Evolutionary conservation across 1,140 invertebrate species (phyloP).

Genomic region (Leptopilina clavipes): DNA sequence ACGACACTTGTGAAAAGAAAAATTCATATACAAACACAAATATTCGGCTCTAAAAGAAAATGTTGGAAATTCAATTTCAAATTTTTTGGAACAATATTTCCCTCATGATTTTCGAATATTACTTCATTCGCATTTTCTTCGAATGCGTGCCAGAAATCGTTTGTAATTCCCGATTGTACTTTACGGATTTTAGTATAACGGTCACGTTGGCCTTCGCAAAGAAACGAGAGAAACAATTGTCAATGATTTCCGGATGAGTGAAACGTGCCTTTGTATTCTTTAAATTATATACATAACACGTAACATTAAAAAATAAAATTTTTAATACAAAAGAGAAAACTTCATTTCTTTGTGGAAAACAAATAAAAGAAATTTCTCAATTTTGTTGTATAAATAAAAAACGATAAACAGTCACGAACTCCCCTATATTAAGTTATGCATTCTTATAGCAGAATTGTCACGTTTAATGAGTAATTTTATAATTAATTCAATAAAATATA

Average conservation of each 20-base stretch:
- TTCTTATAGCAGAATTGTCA: background rate
- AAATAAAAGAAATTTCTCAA: background rate
- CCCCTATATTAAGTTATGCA: background rate
- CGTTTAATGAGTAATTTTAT: background rate
- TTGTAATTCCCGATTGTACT: slow-evolving; percentile 22
- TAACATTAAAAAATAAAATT: background rate
- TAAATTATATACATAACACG: slow-evolving; percentile 5
- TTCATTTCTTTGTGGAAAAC: background rate
- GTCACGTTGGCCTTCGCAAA: slow-evolving; percentile 22
- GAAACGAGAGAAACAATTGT: slow-evolving; percentile 28
- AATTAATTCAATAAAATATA: background rate
- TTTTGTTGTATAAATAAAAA: background rate
- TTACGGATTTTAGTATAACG: slow-evolving; percentile 26
- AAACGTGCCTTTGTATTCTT: slow-evolving; percentile 21
- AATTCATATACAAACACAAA: background rate
- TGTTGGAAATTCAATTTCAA: too few relatives aligned
- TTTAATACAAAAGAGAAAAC: slow-evolving; percentile 12
- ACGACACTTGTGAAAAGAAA: background rate
- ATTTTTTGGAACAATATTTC: too few relatives aligned
- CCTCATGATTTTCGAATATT: too few relatives aligned
- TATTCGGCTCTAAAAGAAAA: background rate
- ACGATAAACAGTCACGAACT: background rate
- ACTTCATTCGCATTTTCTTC: background rate
- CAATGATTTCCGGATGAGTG: slow-evolving; percentile 28
- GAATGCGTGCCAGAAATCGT: background rate